These are phyloP conservation scores for Geotrupes spiniger DNA, from an alignment of 2,888 invertebrate species.

Conservation along the genomic window DNA sequence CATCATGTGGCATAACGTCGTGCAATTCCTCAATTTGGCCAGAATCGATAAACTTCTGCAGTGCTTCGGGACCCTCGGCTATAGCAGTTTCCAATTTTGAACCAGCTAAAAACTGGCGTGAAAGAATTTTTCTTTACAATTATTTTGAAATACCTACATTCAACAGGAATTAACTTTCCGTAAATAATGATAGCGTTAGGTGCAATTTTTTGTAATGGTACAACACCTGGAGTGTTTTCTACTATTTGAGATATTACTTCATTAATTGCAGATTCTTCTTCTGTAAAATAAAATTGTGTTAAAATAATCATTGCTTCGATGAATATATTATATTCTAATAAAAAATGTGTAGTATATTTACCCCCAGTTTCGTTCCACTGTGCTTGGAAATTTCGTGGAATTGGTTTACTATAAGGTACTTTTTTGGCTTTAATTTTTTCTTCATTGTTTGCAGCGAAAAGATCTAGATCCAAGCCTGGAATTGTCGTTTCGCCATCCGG, in stretches of 20 bases:
- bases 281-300: conserved; percentile 33
- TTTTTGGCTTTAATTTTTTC: conserved; percentile 75
- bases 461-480: conserved; percentile 84
- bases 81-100: conserved; percentile 75
- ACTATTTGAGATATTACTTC: conserved; percentile 72
- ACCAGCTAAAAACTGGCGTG: conserved; percentile 55
- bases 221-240: conserved; percentile 75
- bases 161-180: conserved; percentile 78
- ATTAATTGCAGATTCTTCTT: conserved; percentile 54
- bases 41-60: conserved; percentile 74
- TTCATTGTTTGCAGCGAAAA: conserved; percentile 56
- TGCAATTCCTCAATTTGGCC: conserved; percentile 79
- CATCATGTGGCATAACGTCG: conserved; percentile 71
- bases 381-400: conserved; percentile 94
- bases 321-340: conserved; percentile 7
- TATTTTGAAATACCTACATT: conserved; percentile 53
- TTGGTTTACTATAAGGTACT: conserved; percentile 93
- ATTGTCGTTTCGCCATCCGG: conserved; percentile 77
- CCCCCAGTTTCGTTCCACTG: conserved; percentile 84
- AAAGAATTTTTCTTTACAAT: conserved; percentile 1
- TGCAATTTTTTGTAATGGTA: conserved; percentile 72
- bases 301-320: conserved; percentile 2
- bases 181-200: conserved; percentile 80
- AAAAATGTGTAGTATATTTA: conserved; percentile 18
- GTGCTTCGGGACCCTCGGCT: conserved; percentile 70